phyloP scores from a whole-genome alignment of 1,140 invertebrate species.

The Drosophila truncata region DNA sequence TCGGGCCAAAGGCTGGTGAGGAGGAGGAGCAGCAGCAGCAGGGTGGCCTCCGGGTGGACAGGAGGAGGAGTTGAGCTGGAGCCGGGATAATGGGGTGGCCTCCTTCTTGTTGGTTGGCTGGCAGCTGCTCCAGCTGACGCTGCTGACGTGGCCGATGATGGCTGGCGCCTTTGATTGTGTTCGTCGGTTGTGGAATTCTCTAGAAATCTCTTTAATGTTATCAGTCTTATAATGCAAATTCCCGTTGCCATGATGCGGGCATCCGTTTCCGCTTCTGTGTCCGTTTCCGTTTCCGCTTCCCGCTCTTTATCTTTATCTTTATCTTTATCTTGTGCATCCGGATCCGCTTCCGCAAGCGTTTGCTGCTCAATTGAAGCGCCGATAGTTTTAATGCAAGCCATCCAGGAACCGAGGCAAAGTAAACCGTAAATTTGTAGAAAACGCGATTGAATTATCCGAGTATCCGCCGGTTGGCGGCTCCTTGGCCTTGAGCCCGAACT shows the following conservation, averaged over 20 bases:
- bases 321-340: constrained; percentile 23
- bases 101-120: constrained; percentile 4
- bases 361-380: constrained; percentile 54
- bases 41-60: constrained; percentile 47
- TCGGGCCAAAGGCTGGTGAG: constrained; percentile 76
- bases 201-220: constrained; percentile 85
- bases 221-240: constrained; percentile 85
- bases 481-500: constrained; percentile 34
- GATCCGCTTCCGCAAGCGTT: constrained; percentile 36
- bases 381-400: constrained; percentile 70
- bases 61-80: constrained; percentile 23
- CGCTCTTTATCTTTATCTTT: constrained; percentile 18
- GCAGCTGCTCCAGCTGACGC: constrained; percentile 20
- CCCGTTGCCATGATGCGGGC: constrained; percentile 69
- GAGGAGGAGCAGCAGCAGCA: constrained; percentile 63
- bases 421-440: constrained; percentile 77
- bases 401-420: constrained; percentile 73
- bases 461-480: constrained; percentile 34
- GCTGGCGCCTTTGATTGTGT: constrained; percentile 46
- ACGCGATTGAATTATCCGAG: constrained; percentile 73
- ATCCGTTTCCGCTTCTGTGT: constrained; percentile 40
- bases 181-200: constrained; percentile 63
- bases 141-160: constrained; percentile 37
- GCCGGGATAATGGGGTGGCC: constrained; percentile 17
- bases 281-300: constrained; percentile 22